Evolutionary conservation across 2,113 vertebrate genomes (phyloP).

Genomic region (Actinemys pallida): DNA sequence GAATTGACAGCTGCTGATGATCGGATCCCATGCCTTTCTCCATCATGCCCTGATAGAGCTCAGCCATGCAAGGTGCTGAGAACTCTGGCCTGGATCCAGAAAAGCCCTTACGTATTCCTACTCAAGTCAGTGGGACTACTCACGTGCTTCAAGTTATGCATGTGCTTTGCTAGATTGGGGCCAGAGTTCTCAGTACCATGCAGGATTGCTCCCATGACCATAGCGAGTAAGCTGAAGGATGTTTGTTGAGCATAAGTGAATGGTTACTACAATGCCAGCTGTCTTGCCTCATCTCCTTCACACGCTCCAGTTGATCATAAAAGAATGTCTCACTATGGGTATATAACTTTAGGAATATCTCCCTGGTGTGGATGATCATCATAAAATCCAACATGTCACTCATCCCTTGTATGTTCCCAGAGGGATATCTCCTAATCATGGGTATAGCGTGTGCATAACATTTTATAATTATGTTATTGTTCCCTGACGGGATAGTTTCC

Average conservation of each 20-base stretch:
- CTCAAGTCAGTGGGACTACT: neutral
- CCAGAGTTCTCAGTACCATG: neutral
- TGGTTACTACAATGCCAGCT: neutral
- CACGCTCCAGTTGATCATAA: neutral
- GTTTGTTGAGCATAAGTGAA: neutral
- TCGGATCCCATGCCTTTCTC: neutral
- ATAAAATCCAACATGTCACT: neutral
- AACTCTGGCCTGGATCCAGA: neutral
- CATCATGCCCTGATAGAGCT: neutral
- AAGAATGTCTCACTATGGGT: fast-evolving
- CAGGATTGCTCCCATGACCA: neutral
- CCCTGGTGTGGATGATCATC: neutral
- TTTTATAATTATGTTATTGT: neutral
- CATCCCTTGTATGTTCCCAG: neutral
- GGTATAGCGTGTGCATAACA: neutral
- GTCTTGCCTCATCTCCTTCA: neutral
- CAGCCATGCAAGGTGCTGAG: neutral
- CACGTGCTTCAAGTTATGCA: neutral
- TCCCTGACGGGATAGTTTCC: neutral
- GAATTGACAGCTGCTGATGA: neutral
- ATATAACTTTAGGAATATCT: neutral
- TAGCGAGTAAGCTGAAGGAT: neutral
- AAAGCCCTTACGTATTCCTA: neutral
- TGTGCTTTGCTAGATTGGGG: neutral
- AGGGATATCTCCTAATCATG: neutral